Base-by-base conservation (phyloP, 92 coral and sea anemone genomes). In the Palythoa grandiflora region DNA sequence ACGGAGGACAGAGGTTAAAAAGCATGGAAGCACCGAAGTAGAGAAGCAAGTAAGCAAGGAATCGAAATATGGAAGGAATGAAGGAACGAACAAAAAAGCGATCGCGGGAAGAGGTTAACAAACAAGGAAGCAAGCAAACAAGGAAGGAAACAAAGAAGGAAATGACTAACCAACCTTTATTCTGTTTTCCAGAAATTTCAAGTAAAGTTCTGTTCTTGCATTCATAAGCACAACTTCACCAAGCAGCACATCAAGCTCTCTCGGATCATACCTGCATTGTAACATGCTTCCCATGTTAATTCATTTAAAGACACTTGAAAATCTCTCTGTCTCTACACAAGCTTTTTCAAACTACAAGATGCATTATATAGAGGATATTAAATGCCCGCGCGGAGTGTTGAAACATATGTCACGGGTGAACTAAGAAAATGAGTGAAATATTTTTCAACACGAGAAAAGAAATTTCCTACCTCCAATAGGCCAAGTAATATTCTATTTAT, bases 171-270 rank as follows among this genome's bases (percentile, higher is more conserved):
- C 66, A 79, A 97, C 99, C 89, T 83, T 70, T 20, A 92, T 89
- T 93, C 95, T 92, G 53, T 91, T 97, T 77, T 95, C 94, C 57
- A 97, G 88, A 66, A 95, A 97, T 60, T 88, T 89, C 66, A 93
- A 88, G 79, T 97, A 97, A 90, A 97, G 89, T 73, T 97, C 99
- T 70, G 99, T 96, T 73, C 99, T 94, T n/a, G 98, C 92, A 89
- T 97, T 95, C 99, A 97, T 97, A 59, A 97, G 93, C 5, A 95
- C 99, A 40, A 97, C 90, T 80, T 95, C 98, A 1, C 98, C 92
- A 71, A 97, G 87, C 3, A 97, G 87, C 21, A 93, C 94, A 89
- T 97, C 99, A 78, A 97, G 92, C 38, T 94, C 96, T 72, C 97
- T 87, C 17, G 99, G 99, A 84, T 97, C 99, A 87, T 95, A 95